Evolutionary conservation across 2,888 invertebrate species (phyloP), one percentile per base, ranked within the genome.

Genomic region (Parnassius glacialis): DNA sequence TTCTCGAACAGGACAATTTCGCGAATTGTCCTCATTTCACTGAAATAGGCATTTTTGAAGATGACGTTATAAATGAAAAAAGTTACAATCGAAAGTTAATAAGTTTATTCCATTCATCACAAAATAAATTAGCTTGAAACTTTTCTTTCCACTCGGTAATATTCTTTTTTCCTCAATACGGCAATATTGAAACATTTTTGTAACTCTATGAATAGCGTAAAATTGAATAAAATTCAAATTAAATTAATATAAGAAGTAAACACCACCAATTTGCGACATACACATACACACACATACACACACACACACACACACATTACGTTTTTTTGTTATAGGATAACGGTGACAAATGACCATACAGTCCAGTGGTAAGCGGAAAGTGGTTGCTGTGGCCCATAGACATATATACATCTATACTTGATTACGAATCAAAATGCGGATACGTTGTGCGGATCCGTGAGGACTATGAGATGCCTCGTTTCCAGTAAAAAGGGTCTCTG

Each of bases 31-130:
- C 86, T 86, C 84, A 84, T 88, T 82, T 79, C 78, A 82, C 83
- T 81, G 81, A 79, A 87, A 82, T 82, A 81, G 83, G 81, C 82
- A 85, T 86, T 89, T 78, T 89, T 83, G 81, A 90, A 84, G 79
- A 86, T 85, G 84, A 86, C 82, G 84, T 88, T 83, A 90, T 90
- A 88, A 90, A 89, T 90, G 88, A 88, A 90, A 90, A 89, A 90
- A 91, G 90, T 90, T 90, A 79, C 80, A 85, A 87, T 89, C 85
- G 84, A 85, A 85, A 87, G 85, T 88, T 87, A 86, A 82, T 85
- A 87, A 88, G 84, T 86, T 89, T 76, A 84, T 84, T 94, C 95
- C 84, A 87, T 89, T 90, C 83, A 85, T 87, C 85, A 87, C 70
- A 73, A 79, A 81, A 83, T 81, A 82, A 84, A 83, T 80, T 78